A percentile compares a stretch with the other conserved stretches of the same genome.
Conservation (phyloP, 2,888 invertebrate species). For the Conops quadrifasciatus region DNA sequence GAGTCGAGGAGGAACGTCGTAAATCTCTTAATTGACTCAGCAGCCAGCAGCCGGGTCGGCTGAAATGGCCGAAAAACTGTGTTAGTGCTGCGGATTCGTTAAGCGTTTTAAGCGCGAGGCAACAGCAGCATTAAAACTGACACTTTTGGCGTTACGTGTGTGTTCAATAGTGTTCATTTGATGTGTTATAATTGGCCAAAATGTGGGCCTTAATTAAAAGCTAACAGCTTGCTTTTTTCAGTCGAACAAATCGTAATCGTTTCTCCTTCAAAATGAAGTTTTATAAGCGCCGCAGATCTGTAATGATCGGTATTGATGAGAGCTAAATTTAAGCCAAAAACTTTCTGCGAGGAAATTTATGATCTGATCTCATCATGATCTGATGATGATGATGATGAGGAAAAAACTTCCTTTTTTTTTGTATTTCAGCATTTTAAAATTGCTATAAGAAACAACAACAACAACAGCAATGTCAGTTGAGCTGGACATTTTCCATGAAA, state of each 20-base stretch:
- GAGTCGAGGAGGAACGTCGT: neutral
- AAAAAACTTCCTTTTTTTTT: no score
- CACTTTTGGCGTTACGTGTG: conserved; percentile 32
- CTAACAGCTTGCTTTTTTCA: neutral
- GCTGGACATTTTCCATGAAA: no score
- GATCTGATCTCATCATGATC: no score
- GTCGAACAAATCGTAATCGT: neutral
- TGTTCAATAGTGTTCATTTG: neutral
- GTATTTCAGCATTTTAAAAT: no score
- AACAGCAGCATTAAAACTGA: conserved; percentile 36
- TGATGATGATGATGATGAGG: no score
- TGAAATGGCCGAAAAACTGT: conserved; percentile 6
- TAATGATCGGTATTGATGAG: no score
- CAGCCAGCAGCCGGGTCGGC: conserved; percentile 29
- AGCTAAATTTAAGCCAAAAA: no score
- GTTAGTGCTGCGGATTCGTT: neutral
- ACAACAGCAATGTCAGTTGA: no score
- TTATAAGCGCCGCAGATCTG: no score
- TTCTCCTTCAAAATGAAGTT: no score
- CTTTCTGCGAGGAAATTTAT: no score
- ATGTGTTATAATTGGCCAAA: neutral
- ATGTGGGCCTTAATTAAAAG: neutral
- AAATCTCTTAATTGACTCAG: conserved; percentile 37
- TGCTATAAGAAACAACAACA: no score
- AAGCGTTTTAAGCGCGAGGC: neutral